These are phyloP conservation scores for Eristalinus sepulchralis DNA, from an alignment of 2,888 invertebrate species.

Conservation along the genomic window DNA sequence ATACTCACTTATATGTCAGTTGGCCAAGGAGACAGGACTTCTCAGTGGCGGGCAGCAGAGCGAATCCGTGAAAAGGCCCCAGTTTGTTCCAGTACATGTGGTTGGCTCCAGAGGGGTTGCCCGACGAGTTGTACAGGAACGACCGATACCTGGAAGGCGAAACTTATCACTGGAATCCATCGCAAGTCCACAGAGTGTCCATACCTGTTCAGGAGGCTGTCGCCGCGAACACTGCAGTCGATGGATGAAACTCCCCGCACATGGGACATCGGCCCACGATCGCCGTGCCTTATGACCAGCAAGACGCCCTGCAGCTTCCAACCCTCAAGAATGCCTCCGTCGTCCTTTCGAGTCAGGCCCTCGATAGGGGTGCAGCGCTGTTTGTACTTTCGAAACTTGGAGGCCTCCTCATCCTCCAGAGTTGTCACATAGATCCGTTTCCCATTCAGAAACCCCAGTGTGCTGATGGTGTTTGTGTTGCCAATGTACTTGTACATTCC, in stretches of 20 bases:
- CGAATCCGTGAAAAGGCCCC: slow-evolving; percentile 93
- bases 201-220: slow-evolving; percentile 79
- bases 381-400: slow-evolving; percentile 85
- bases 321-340: slow-evolving; percentile 83
- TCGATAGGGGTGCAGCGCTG: slow-evolving; percentile 88
- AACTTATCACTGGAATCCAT: neutral
- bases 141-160: slow-evolving; percentile 77
- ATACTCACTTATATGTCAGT: slow-evolving; percentile 85
- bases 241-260: slow-evolving; percentile 89
- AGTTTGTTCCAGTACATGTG: slow-evolving; percentile 88
- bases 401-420: slow-evolving; percentile 82
- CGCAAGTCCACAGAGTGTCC: too few relatives aligned
- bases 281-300: slow-evolving; percentile 92
- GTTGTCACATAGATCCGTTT: slow-evolving; percentile 68
- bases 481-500: slow-evolving; percentile 91
- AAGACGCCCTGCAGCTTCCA: slow-evolving; percentile 83
- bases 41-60: slow-evolving; percentile 86
- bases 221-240: slow-evolving; percentile 85
- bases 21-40: slow-evolving; percentile 92
- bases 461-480: slow-evolving; percentile 80
- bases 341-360: slow-evolving; percentile 86
- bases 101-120: slow-evolving; percentile 79
- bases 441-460: slow-evolving; percentile 73
- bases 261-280: slow-evolving; percentile 92
- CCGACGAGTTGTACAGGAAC: slow-evolving; percentile 77